phyloP scores from a whole-genome alignment of 1,140 invertebrate species.

The Drosophila prosaltans region DNA sequence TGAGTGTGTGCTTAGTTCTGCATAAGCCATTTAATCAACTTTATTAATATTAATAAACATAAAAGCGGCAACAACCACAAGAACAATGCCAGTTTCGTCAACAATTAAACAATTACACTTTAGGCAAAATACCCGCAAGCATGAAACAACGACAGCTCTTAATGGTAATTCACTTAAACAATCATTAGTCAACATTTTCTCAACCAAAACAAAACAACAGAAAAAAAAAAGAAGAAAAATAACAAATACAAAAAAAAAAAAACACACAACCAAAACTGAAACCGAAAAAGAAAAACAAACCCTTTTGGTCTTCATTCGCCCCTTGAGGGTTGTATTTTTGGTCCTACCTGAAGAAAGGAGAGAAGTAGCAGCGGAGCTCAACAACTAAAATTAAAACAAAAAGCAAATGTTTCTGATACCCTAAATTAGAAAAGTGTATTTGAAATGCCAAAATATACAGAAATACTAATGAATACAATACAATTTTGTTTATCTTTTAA shows the following conservation, averaged over 20 bases:
- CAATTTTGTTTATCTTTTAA: too few relatives aligned
- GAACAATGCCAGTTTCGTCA: constrained; percentile 60
- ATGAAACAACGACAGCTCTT: constrained; percentile 41
- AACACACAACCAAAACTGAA: constrained; percentile 16
- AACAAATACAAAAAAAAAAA: constrained; percentile 26
- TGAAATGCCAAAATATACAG: background rate
- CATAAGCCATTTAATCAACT: constrained; percentile 76
- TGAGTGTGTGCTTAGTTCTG: constrained; percentile 58
- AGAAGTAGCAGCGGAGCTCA: background rate
- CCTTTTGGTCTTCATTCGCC: constrained; percentile 6
- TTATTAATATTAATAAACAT: constrained; percentile 76
- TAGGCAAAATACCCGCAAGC: constrained; percentile 32
- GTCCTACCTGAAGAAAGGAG: constrained; percentile 11
- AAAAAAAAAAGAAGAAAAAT: constrained; percentile 32
- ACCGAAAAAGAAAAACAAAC: constrained; percentile 45
- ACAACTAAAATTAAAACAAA: constrained; percentile 10
- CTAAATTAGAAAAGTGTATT: background rate
- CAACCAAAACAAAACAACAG: constrained; percentile 13
- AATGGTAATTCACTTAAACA: constrained; percentile 81
- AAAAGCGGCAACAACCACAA: constrained; percentile 22
- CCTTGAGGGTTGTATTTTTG: constrained; percentile 13
- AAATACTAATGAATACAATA: too few relatives aligned
- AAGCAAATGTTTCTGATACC: constrained; percentile 1
- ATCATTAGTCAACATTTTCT: constrained; percentile 74
- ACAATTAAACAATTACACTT: constrained; percentile 75